A percentile compares a stretch with the other conserved stretches of the same genome.
Conservation (phyloP, 2,113 vertebrate genomes). For the Chaenocephalus aceratus region DNA sequence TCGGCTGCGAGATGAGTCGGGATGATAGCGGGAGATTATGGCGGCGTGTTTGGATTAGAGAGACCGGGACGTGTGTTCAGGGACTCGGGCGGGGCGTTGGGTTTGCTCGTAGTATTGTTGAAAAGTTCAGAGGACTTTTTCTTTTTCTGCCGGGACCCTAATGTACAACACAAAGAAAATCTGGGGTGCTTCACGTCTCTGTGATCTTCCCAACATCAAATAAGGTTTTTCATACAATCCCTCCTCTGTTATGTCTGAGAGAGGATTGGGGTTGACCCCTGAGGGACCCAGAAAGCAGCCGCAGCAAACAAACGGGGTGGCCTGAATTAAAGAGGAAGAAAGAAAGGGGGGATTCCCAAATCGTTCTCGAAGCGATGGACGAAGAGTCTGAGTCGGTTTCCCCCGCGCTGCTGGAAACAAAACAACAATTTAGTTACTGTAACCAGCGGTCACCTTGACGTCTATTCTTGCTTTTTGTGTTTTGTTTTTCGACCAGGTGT, state of each 20-base stretch:
- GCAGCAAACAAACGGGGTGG: conserved; percentile 50
- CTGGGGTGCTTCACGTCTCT: conserved; percentile 51
- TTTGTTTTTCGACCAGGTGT: conserved; percentile 55
- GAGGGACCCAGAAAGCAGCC: conserved; percentile 48
- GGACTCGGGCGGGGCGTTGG: conserved; percentile 10
- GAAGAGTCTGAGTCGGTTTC: neutral
- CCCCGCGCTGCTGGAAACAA: neutral
- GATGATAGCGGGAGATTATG: conserved; percentile 78
- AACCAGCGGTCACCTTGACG: conserved; percentile 49
- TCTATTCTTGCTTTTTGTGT: neutral
- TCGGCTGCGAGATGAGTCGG: conserved; percentile 67
- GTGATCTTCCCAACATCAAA: conserved; percentile 75
- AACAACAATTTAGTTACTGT: conserved; percentile 41
- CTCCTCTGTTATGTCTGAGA: conserved; percentile 73
- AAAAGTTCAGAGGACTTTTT: conserved; percentile 57
- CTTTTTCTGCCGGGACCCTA: conserved; percentile 34
- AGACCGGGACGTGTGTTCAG: conserved; percentile 56
- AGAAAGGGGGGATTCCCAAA: conserved; percentile 59
- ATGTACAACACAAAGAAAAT: conserved; percentile 54
- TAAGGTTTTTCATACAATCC: conserved; percentile 41
- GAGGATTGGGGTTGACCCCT: conserved; percentile 56
- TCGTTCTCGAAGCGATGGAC: conserved; percentile 7
- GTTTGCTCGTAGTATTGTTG: conserved; percentile 49
- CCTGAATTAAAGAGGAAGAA: conserved; percentile 32
- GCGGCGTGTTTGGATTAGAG: conserved; percentile 78